Evolutionary conservation across 2,888 invertebrate species (phyloP).

Genomic region (Stomorhina lunata): DNA sequence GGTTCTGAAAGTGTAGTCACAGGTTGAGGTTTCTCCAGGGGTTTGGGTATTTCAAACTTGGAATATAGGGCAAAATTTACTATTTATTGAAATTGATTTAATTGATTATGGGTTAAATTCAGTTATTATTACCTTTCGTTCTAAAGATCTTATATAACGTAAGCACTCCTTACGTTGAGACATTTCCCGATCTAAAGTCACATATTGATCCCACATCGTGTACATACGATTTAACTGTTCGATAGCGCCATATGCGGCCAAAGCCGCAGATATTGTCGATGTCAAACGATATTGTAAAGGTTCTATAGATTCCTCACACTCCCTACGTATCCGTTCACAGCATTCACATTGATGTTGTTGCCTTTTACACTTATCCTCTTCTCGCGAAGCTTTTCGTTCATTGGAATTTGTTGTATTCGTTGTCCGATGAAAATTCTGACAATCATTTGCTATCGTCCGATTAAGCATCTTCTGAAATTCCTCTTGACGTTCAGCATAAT

Average conservation of each 20-base stretch:
- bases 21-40: constrained; percentile 34
- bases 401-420: constrained; percentile 33
- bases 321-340: constrained; percentile 74
- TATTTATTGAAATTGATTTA: neutral
- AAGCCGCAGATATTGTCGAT: constrained; percentile 82
- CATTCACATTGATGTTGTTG: constrained; percentile 69
- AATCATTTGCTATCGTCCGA: constrained; percentile 71
- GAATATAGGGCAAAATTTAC: neutral
- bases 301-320: constrained; percentile 76
- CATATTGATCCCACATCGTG: constrained; percentile 84
- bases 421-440: constrained; percentile 61
- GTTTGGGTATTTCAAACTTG: constrained; percentile 40
- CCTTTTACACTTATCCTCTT: constrained; percentile 67
- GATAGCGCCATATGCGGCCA: constrained; percentile 84
- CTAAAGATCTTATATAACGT: constrained; percentile 86
- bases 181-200: constrained; percentile 81
- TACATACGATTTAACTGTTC: constrained; percentile 90
- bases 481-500: constrained; percentile 72
- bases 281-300: constrained; percentile 82
- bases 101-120: neutral
- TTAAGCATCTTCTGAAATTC: constrained; percentile 73
- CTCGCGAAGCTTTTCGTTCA: constrained; percentile 21
- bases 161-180: constrained; percentile 84
- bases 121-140: constrained; percentile 78
- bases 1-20: constrained; percentile 80